phyloP scores from a whole-genome alignment of 2,888 invertebrate species.

The Temnothorax unifasciatus region DNA sequence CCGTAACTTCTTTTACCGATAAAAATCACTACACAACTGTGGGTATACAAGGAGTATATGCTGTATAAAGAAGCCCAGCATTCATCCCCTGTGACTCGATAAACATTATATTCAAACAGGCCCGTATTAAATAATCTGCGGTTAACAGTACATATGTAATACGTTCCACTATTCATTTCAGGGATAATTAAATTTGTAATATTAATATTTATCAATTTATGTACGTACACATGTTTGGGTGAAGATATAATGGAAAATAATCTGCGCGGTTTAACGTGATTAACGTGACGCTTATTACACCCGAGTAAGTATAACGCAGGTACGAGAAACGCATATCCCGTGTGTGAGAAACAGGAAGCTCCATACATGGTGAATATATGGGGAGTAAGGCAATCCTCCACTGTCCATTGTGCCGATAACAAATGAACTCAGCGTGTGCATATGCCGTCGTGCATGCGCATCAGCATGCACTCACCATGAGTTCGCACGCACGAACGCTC shows the following conservation, averaged over 20 bases:
- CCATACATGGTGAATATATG: slow-evolving; percentile 11
- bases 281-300: slow-evolving; percentile 48
- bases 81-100: neutral
- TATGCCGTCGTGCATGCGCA: slow-evolving; percentile 36
- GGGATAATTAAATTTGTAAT: slow-evolving; percentile 19
- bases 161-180: neutral
- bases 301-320: slow-evolving; percentile 12
- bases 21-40: neutral
- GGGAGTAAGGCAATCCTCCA: slow-evolving; percentile 52
- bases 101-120: neutral
- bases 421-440: slow-evolving; percentile 66
- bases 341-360: slow-evolving; percentile 9
- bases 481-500: slow-evolving; percentile 59
- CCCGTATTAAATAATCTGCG: neutral
- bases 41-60: neutral
- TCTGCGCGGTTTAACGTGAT: slow-evolving; percentile 39
- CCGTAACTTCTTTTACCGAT: neutral
- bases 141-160: neutral
- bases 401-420: slow-evolving; percentile 60
- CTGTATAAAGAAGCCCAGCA: neutral
- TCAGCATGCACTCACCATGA: slow-evolving; percentile 36
- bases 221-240: neutral
- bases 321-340: slow-evolving; percentile 39
- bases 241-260: slow-evolving; percentile 25
- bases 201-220: slow-evolving; percentile 10